These are phyloP conservation scores for Pygathrix nemaeus DNA, from an alignment of 2,113 vertebrate genomes.

Conservation along the genomic window DNA sequence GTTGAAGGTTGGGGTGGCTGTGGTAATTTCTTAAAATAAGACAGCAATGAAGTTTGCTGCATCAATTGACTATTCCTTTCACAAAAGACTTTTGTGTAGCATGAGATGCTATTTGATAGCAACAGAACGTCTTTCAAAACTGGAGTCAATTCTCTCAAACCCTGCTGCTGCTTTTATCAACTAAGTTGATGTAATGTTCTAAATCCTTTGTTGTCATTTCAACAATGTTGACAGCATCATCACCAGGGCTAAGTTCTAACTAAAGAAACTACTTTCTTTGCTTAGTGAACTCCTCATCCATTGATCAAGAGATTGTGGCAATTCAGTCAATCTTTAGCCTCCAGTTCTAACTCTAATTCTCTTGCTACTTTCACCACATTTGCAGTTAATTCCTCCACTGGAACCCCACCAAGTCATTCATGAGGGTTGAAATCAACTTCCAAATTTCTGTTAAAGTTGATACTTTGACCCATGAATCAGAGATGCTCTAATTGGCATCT, in stretches of 20 bases:
- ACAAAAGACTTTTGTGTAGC: too few relatives aligned
- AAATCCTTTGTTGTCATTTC: background rate
- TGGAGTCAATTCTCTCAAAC: background rate
- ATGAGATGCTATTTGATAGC: background rate
- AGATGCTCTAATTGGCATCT: background rate
- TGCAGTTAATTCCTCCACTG: background rate
- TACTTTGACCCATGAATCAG: background rate
- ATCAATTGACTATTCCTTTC: too few relatives aligned
- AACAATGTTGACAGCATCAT: background rate
- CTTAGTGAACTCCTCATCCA: background rate
- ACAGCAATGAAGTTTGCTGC: too few relatives aligned
- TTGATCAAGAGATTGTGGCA: background rate
- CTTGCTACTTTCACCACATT: background rate
- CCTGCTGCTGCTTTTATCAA: background rate
- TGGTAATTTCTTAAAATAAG: too few relatives aligned
- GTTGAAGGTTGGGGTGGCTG: too few relatives aligned
- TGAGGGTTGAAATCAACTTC: background rate
- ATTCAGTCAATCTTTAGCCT: background rate
- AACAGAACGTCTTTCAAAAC: background rate
- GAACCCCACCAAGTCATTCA: background rate
- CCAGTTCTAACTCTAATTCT: background rate
- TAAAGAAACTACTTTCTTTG: background rate
- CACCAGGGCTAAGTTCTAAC: background rate
- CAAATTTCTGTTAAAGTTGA: background rate
- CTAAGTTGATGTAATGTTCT: background rate